Evolutionary conservation across 2,797 vertebrate species (phyloP).

Genomic region (Betta splendens): DNA sequence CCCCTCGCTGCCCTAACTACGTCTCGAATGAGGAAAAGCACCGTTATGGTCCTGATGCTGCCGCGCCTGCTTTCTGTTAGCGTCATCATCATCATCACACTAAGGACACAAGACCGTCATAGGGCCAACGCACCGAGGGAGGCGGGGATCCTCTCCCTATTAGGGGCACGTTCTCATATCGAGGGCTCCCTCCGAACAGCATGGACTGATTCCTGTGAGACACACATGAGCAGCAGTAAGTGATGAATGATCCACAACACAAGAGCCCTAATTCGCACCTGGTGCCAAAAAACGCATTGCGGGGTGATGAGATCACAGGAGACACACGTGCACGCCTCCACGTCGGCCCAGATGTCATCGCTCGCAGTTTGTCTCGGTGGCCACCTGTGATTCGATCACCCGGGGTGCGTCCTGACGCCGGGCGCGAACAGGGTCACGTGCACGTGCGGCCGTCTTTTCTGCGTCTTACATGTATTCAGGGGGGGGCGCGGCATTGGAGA

Average conservation of each 20-base stretch:
- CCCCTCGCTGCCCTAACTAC: neutral
- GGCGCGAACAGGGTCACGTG: no score
- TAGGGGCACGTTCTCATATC: constrained; percentile 95
- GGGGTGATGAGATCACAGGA: no score
- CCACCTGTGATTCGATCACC: no score
- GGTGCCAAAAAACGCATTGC: no score
- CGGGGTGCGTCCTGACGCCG: no score
- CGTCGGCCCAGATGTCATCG: no score
- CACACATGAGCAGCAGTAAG: constrained; percentile 25
- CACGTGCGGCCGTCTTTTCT: no score
- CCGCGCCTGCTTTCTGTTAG: constrained; percentile 40
- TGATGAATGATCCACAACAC: constrained; percentile 17
- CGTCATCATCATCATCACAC: constrained; percentile 50
- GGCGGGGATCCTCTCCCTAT: constrained; percentile 95
- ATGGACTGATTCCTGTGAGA: constrained; percentile 91
- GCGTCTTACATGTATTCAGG: constrained; percentile 94
- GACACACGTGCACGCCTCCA: no score
- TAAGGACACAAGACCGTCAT: constrained; percentile 61
- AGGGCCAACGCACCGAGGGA: constrained; percentile 88
- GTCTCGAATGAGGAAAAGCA: constrained; percentile 2
- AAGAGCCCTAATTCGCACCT: no score
- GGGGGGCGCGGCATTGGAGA: constrained; percentile 84
- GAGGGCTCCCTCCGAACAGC: constrained; percentile 93
- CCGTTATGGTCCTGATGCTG: constrained; percentile 12
- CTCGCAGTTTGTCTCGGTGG: no score